Conservation (phyloP, 2,113 vertebrate genomes). For the Mormyrus iriodes region DNA sequence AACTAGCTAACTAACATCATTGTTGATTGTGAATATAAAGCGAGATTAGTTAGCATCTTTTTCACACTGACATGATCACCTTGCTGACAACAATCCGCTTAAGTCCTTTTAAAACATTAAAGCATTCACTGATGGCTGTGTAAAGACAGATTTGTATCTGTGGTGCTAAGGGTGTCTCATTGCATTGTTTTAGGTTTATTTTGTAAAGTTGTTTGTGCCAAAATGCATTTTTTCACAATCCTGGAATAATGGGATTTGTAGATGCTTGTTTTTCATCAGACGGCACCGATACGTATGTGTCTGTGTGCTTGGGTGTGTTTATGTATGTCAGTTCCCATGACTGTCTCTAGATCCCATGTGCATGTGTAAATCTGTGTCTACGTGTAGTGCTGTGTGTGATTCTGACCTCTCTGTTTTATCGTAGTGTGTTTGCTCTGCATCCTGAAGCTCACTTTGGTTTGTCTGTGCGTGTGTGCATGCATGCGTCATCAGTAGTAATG, state of each 20-base stretch:
- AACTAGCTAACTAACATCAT: not conserved
- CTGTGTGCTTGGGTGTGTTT: not conserved
- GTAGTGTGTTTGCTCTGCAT: not conserved
- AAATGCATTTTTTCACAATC: not conserved
- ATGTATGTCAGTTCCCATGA: not conserved
- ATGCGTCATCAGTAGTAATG: not conserved
- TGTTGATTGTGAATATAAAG: not conserved
- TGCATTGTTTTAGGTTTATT: not conserved
- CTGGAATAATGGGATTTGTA: not conserved
- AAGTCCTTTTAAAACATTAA: not conserved
- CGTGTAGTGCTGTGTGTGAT: conserved; percentile 13
- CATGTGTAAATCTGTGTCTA: conserved; percentile 18
- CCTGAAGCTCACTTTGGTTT: not conserved
- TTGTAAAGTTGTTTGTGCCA: not conserved
- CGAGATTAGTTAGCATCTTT: not conserved
- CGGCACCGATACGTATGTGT: not conserved
- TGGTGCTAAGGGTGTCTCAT: not conserved
- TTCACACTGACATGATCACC: not conserved
- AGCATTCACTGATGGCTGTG: not conserved
- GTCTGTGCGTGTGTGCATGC: conserved; percentile 27
- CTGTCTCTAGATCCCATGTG: not conserved
- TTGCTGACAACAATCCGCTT: not conserved
- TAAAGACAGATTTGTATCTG: not conserved
- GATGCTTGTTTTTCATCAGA: not conserved
- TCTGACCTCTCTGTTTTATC: not conserved